These are phyloP conservation scores for Corythoichthys haematopterus DNA, from an alignment of 2,113 vertebrate genomes.

Conservation along the genomic window DNA sequence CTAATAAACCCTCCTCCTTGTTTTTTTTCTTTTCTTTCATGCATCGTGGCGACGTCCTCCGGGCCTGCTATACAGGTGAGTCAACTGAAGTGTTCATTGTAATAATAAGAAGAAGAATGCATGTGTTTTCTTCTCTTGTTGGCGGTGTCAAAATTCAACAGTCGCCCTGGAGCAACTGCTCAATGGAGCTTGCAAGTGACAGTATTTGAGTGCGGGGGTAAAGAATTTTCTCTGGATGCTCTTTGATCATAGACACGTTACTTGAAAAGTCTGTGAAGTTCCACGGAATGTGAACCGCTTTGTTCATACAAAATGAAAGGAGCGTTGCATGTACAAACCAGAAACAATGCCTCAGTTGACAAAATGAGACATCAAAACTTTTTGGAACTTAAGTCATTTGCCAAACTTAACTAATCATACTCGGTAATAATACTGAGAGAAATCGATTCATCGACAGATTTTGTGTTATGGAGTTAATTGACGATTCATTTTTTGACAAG, in stretches of 20 bases:
- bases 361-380: neutral
- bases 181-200: neutral
- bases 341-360: neutral
- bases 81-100: slow-evolving; percentile 17
- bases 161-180: neutral
- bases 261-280: neutral
- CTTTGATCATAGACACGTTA: neutral
- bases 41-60: slow-evolving; percentile 1
- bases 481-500: too few species aligned
- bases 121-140: neutral
- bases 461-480: too few species aligned
- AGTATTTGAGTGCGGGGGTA: neutral
- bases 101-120: neutral
- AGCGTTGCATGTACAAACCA: neutral
- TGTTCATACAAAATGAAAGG: neutral
- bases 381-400: neutral
- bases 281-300: neutral
- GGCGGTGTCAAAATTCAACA: neutral
- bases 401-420: neutral
- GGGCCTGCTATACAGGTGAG: slow-evolving; percentile 57
- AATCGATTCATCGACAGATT: too few species aligned
- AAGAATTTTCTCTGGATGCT: neutral
- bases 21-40: slow-evolving; percentile 7
- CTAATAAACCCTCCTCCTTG: neutral
- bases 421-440: too few species aligned